Base-by-base conservation (phyloP, 1,140 invertebrate genomes). In the Goniozus legneri region DNA sequence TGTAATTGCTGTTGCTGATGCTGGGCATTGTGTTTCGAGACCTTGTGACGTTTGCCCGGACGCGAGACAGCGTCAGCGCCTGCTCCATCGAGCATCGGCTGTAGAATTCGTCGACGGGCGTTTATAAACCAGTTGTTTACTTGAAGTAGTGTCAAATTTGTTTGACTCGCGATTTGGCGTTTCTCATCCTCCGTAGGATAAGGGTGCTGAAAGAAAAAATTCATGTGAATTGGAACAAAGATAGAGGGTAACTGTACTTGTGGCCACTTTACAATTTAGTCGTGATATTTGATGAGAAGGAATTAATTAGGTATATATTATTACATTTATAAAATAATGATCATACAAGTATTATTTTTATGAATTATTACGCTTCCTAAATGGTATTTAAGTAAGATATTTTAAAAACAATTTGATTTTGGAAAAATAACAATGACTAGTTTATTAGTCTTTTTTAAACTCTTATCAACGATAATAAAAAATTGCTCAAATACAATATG, bases 71-170 rank as follows among this genome's bases (percentile, higher is more conserved):
- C 50, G 21, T 65, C 72, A 0, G 72, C 68, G 3, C 69, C 64
- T 2, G 73, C 72, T 2, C 71, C 81, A 60, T 92, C 93, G n/a
- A 94, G 75, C 90, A 93, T 94, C 2, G 91, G 91, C 61, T 93
- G 93, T 12, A 97, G 76, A 56, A 97, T 97, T 41, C 94, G 80
- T 54, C 94, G 80, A 35, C 94, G 77, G 1, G 93, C 94, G 77
- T 97, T 97, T 58, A 97, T 96, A 70, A 95, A 95, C 91, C 92
- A 93, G 65, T 88, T 90, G 69, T 90, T 91, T 16, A 90, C 87
- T 75, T 87, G 84, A 3, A 91, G 75, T 35, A 94, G 69, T 6
- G 91, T 93, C 21, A 95, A 77, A 61, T 92, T 87, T 15, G 92
- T 95, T 69, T 94, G 89, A 14, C 84, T 85, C 8, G 90, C 88